Percentiles rank a stretch among this genome's conserved stretches.
phyloP scores from a whole-genome alignment of 2,797 vertebrate genomes.

The Austrolebias charrua region DNA sequence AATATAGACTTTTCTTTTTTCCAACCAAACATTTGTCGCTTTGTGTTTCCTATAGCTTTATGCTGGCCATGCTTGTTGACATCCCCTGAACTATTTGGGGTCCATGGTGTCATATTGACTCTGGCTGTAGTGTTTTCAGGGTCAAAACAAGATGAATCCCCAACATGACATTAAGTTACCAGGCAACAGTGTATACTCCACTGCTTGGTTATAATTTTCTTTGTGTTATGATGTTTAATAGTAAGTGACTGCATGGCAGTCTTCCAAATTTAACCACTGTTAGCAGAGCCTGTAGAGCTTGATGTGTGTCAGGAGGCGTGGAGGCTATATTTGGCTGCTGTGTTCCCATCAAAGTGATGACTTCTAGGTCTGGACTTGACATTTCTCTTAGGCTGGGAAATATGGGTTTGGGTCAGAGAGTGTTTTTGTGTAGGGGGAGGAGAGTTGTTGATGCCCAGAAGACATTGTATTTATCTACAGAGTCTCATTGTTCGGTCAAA shows the following conservation, averaged over 20 bases:
- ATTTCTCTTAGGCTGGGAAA: constrained; percentile 74
- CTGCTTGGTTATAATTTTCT: constrained; percentile 66
- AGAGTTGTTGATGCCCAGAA: constrained; percentile 66
- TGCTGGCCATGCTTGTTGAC: constrained; percentile 50
- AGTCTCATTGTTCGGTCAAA: constrained; percentile 44
- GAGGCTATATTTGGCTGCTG: constrained; percentile 74
- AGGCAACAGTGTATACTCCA: constrained; percentile 71
- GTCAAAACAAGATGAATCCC: constrained; percentile 72
- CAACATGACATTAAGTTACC: constrained; percentile 74
- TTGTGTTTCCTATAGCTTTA: constrained; percentile 33
- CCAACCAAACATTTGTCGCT: constrained; percentile 23
- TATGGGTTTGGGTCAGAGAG: constrained; percentile 72
- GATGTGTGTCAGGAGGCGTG: constrained; percentile 66
- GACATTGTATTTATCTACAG: constrained; percentile 53
- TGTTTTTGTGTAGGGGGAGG: constrained; percentile 51
- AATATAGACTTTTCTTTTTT: constrained; percentile 1
- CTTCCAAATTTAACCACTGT: constrained; percentile 67
- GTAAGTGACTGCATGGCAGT: constrained; percentile 72
- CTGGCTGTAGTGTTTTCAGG: constrained; percentile 69
- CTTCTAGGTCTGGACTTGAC: constrained; percentile 71
- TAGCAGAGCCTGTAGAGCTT: constrained; percentile 58
- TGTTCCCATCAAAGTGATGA: constrained; percentile 70
- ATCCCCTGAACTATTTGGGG: constrained; percentile 56
- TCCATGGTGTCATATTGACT: constrained; percentile 68
- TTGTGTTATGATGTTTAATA: constrained; percentile 72